Base-by-base conservation (phyloP, 2,797 vertebrate species). In the Mormyrus proboscirostris region DNA sequence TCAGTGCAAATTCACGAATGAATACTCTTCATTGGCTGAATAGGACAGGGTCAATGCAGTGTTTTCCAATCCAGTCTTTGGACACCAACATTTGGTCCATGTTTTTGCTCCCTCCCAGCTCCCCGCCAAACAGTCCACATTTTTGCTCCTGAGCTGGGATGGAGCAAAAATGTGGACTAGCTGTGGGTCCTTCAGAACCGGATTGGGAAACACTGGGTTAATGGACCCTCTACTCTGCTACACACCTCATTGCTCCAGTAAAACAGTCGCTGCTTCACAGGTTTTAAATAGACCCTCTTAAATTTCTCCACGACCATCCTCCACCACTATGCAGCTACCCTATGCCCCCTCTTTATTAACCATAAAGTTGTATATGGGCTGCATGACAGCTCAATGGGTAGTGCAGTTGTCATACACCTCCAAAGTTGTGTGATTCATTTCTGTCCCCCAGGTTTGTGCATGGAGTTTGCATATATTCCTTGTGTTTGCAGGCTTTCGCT, bases 231-330 rank as follows among this genome's bases (percentile, higher is more conserved):
- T 33, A 38, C 29, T 5, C 29, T 0, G 4, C 29, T 33, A 73
- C 65, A 38, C 65, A 73, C 29, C 29, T 73, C 65, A 38, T 38
- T 38, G 65, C 65, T 38, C 65, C 29, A 38, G 29, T 73, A 38
- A 38, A 73, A 73, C 29, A 47, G 73, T 44, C 38, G 38, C 73
- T n/a, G 16, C 41, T 44, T 47, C 73, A 9, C 38, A 79, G 16
- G 73, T 47, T 47, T 79, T n/a, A 79, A 47, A 79, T 47, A 79
- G 73, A 79, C 19, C 73, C 73, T 79, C 73, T 79, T 79, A 73
- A 38, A 73, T 33, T 16, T 79, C 73, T 79, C 73, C n/a, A 44
- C 8, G 16, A n/a, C 38, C 73, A 44, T 79, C 38, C 19, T n/a
- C 33, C 73, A 79, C 2, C 16, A 0, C 38, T 7, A n/a, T n/a